These are phyloP conservation scores for Crotalus adamanteus DNA, from an alignment of 2,797 vertebrate species.

Conservation along the genomic window DNA sequence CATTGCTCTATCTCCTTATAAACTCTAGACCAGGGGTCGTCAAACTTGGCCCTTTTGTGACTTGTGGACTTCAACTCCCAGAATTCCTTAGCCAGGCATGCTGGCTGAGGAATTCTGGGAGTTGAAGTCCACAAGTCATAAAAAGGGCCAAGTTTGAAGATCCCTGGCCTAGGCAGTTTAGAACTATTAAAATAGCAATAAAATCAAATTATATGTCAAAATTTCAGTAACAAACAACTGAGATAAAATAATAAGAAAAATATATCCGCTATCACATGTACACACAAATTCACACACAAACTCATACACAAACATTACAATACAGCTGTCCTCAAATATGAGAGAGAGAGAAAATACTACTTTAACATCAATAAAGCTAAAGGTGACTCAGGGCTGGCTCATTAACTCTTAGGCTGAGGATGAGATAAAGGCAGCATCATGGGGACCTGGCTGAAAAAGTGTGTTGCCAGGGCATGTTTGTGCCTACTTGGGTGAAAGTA, in stretches of 20 bases:
- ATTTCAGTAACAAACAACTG: neutral
- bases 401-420: neutral
- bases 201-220: neutral
- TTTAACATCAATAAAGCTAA: neutral
- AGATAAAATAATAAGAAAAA: neutral
- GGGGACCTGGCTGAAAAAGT: neutral
- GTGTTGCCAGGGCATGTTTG: neutral
- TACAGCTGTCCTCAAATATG: neutral
- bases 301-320: neutral
- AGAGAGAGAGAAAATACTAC: neutral
- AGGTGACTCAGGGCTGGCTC: neutral
- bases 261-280: neutral
- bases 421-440: neutral
- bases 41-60: too few species aligned
- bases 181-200: neutral
- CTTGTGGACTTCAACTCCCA: too few species aligned
- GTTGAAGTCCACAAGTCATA: too few species aligned
- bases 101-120: too few species aligned
- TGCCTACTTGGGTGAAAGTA: neutral
- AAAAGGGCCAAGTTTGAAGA: too few species aligned
- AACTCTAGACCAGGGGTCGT: too few species aligned
- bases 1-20: neutral
- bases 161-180: neutral
- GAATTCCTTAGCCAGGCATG: too few species aligned
- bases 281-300: neutral